Conservation (phyloP, 2,888 invertebrate species). For the Ormyrus pomaceus region DNA sequence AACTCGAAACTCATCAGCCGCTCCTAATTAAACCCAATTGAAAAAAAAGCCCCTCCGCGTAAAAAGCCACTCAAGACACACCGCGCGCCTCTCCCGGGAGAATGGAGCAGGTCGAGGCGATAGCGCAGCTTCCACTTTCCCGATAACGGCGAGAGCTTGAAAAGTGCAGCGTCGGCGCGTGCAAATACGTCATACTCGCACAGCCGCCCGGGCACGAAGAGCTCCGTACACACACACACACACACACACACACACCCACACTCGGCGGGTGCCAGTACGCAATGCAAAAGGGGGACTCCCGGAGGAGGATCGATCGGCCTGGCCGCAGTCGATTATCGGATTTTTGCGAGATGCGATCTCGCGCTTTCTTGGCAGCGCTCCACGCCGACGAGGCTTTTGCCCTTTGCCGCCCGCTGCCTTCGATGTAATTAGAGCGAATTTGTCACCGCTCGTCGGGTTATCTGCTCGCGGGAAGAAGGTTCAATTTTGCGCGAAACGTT, state of each 20-base stretch:
- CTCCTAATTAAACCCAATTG: too few species aligned
- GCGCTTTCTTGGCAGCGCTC: constrained; percentile 35
- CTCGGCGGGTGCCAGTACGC: too few species aligned
- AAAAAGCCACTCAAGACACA: too few species aligned
- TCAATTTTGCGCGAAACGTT: neutral
- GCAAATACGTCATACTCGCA: neutral
- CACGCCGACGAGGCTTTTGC: constrained; percentile 1
- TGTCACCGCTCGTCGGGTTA: constrained; percentile 19
- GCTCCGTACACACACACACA: too few species aligned
- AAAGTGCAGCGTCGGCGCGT: constrained; percentile 15
- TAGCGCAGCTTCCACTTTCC: too few species aligned
- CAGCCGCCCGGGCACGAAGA: too few species aligned
- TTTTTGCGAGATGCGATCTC: constrained; percentile 26
- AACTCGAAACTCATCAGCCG: too few species aligned
- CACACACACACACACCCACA: too few species aligned
- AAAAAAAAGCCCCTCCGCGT: too few species aligned
- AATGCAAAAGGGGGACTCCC: too few species aligned
- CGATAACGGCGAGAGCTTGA: neutral
- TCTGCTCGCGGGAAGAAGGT: neutral
- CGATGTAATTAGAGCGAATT: constrained; percentile 33
- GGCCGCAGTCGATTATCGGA: constrained; percentile 47
- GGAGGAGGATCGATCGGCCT: constrained; percentile 16
- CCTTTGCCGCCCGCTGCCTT: neutral
- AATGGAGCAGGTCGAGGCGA: too few species aligned
- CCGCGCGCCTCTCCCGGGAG: too few species aligned